Conservation (phyloP, 2,797 vertebrate species). For the Acomys russatus region DNA sequence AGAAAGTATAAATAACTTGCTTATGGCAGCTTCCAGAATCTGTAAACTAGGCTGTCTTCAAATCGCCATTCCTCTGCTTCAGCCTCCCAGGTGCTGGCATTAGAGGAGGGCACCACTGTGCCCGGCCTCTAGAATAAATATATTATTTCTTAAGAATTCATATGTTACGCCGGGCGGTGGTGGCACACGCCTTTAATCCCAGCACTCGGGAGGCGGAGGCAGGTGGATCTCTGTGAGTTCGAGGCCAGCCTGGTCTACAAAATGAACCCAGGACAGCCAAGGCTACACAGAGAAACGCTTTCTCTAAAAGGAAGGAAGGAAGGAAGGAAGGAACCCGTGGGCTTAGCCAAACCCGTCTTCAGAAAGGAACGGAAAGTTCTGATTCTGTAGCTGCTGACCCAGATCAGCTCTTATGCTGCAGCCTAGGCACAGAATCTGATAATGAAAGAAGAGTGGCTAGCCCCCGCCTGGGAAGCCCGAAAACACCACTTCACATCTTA, state of each 20-base stretch:
- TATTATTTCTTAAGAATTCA: background rate
- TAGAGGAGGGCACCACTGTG: background rate
- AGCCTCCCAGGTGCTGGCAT: background rate
- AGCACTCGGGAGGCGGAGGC: too few relatives aligned
- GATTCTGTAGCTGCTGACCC: background rate
- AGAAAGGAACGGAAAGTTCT: background rate
- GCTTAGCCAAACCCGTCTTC: background rate
- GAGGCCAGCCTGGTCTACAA: too few relatives aligned
- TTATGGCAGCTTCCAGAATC: slow-evolving; percentile 40
- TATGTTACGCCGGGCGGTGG: too few relatives aligned
- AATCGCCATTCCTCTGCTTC: background rate
- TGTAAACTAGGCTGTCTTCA: background rate
- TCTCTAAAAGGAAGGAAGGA: too few relatives aligned
- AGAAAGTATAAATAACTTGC: slow-evolving; percentile 50
- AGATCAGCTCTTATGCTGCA: background rate
- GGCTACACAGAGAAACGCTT: too few relatives aligned
- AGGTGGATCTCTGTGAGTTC: too few relatives aligned
- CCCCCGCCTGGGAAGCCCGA: too few relatives aligned
- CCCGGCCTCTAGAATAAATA: background rate
- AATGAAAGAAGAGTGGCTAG: too few relatives aligned
- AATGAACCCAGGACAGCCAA: too few relatives aligned
- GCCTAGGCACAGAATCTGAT: background rate
- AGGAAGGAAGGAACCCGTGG: background rate
- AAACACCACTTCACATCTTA: too few relatives aligned
- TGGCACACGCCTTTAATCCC: too few relatives aligned